These are phyloP conservation scores for Dicaeum eximium DNA, from an alignment of 2,113 vertebrate species.

Conservation along the genomic window DNA sequence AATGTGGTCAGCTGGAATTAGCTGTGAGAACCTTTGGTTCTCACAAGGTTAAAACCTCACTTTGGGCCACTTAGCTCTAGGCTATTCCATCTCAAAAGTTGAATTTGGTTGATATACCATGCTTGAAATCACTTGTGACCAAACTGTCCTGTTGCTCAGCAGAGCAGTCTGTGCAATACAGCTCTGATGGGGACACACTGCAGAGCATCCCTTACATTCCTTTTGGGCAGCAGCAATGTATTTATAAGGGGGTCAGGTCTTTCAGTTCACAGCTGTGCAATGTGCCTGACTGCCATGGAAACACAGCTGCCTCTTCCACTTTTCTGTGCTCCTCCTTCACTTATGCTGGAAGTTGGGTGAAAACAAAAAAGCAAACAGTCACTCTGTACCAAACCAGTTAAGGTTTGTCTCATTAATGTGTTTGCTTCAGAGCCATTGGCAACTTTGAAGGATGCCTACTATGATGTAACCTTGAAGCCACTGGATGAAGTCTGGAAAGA, in stretches of 20 bases:
- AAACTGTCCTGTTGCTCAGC: background rate
- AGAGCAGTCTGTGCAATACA: background rate
- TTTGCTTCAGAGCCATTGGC: conserved; percentile 76
- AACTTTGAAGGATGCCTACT: conserved; percentile 81
- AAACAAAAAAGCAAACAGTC: background rate
- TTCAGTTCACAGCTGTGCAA: background rate
- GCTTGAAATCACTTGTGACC: background rate
- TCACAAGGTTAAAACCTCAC: background rate
- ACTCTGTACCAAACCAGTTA: background rate
- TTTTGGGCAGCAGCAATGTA: background rate
- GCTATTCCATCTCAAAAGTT: background rate
- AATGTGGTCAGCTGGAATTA: background rate
- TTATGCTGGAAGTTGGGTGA: background rate
- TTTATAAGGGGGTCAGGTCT: background rate
- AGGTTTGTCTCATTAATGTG: background rate
- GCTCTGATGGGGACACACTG: background rate
- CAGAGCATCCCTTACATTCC: background rate
- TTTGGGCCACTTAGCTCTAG: background rate
- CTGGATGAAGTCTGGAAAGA: conserved; percentile 77
- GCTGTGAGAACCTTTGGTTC: background rate
- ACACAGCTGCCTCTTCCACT: background rate
- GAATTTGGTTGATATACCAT: rapidly evolving
- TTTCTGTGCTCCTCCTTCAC: background rate
- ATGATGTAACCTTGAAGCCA: conserved; percentile 76
- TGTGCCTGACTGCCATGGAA: background rate